A percentile compares a stretch with the other conserved stretches of the same genome.
phyloP scores from a whole-genome alignment of 2,888 invertebrate genomes.

The Petrolisthes cinctipes region DNA sequence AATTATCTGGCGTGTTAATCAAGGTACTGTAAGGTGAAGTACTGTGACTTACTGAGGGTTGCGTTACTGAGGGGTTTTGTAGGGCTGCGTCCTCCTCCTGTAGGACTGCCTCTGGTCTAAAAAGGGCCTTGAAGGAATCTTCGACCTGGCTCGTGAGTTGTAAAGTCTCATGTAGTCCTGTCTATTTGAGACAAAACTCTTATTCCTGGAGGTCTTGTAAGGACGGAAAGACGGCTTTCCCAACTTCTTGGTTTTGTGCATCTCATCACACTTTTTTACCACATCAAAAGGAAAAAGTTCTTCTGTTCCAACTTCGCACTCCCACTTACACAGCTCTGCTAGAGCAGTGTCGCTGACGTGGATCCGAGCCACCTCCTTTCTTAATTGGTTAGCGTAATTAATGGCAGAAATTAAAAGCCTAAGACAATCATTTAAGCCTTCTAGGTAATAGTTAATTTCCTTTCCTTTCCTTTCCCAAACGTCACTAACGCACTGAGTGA shows the following conservation, averaged over 20 bases:
- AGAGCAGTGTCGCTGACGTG: neutral
- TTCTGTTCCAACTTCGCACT: neutral
- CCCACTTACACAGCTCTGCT: constrained; percentile 11
- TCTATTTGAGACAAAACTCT: neutral
- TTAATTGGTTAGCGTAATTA: neutral
- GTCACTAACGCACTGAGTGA: constrained; percentile 8
- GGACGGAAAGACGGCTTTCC: neutral
- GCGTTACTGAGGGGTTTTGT: neutral
- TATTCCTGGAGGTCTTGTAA: neutral
- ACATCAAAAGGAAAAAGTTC: constrained; percentile 9
- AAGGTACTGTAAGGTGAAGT: neutral
- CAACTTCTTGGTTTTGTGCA: neutral
- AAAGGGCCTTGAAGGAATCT: neutral
- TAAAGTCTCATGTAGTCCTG: neutral
- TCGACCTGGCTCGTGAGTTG: neutral
- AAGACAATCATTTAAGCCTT: constrained; percentile 11
- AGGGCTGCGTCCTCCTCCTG: neutral
- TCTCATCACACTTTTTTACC: neutral
- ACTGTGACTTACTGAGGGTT: neutral
- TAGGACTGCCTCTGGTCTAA: neutral
- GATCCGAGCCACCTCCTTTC: constrained; percentile 11
- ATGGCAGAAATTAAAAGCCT: constrained; percentile 5
- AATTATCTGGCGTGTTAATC: too few species aligned
- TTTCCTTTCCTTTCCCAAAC: constrained; percentile 5
- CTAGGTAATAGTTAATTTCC: neutral